Evolutionary conservation across 2,113 vertebrate species (phyloP).

Genomic region (Podilymbus podiceps): DNA sequence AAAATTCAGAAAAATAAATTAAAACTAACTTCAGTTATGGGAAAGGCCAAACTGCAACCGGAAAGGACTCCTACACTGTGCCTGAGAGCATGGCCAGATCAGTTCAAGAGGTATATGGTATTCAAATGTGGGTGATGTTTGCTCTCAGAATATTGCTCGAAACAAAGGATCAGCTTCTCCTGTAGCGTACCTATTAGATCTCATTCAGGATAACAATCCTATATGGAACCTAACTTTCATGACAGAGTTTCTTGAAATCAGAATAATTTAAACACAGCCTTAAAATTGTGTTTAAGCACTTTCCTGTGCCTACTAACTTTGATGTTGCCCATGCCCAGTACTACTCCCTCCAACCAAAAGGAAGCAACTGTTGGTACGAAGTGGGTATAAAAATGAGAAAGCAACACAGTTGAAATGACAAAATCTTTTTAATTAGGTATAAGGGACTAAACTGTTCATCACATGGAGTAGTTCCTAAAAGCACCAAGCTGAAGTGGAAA

Average conservation of each 20-base stretch:
- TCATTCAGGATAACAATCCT: neutral
- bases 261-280: fast-evolving
- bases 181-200: neutral
- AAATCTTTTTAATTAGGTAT: neutral
- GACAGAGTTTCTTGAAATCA: neutral
- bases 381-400: neutral
- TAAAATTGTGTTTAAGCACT: neutral
- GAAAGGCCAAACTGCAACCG: neutral
- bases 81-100: no score
- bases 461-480: neutral
- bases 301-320: neutral
- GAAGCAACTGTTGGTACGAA: neutral
- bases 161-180: neutral
- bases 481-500: neutral
- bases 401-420: neutral
- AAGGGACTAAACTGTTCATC: neutral
- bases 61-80: neutral
- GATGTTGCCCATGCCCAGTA: neutral
- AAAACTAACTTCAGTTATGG: neutral
- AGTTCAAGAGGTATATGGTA: neutral
- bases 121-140: neutral
- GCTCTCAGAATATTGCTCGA: neutral
- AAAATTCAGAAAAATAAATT: slow-evolving; percentile 8
- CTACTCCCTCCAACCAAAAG: neutral
- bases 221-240: neutral